Evolutionary conservation across 2,888 invertebrate species (phyloP).

Genomic region (Thera obeliscata): DNA sequence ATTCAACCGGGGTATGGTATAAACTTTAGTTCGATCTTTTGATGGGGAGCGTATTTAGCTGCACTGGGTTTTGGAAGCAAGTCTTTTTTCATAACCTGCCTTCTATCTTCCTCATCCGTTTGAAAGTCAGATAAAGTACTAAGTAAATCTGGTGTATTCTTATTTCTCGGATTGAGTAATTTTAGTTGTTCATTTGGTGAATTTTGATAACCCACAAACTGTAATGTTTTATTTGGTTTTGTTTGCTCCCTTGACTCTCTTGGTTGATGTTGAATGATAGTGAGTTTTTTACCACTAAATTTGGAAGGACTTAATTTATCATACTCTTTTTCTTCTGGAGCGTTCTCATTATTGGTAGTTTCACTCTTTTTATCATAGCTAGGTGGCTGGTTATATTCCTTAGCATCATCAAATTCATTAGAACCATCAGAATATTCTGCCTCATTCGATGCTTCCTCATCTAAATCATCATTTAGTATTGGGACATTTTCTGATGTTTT

Average conservation of each 20-base stretch:
- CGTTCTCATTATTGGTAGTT: neutral
- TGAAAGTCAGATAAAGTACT: conserved; percentile 32
- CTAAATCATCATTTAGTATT: neutral
- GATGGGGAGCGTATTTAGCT: neutral
- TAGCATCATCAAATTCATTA: neutral
- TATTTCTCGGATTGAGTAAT: neutral
- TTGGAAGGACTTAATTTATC: neutral
- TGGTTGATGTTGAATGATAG: neutral
- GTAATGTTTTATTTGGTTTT: neutral
- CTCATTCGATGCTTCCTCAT: neutral
- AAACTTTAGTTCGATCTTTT: conserved; percentile 2
- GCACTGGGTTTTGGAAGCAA: neutral
- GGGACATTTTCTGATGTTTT: neutral
- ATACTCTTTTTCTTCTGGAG: conserved; percentile 6
- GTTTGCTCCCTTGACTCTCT: neutral
- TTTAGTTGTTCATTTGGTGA: neutral
- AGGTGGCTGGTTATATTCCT: neutral
- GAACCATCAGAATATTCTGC: neutral
- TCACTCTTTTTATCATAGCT: neutral
- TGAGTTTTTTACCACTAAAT: neutral
- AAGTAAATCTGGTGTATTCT: conserved; percentile 22
- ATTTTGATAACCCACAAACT: too few relatives aligned
- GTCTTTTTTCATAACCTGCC: conserved; percentile 5
- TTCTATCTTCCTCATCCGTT: conserved; percentile 27
- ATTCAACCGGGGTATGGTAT: neutral